Evolutionary conservation across 1,140 invertebrate species (phyloP).

Genomic region (Parasteatoda tepidariorum): DNA sequence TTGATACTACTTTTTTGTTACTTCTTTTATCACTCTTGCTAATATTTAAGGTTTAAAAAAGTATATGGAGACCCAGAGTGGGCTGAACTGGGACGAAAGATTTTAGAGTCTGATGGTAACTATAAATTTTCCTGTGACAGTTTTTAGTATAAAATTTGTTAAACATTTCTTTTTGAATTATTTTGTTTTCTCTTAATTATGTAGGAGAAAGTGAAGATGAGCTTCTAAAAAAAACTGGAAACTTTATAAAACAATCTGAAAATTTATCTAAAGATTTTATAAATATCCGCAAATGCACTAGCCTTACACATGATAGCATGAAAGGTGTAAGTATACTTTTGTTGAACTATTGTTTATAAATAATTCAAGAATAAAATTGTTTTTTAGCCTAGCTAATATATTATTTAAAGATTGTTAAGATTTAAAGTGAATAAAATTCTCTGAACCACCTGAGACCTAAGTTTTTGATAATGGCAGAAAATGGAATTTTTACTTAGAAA

Average conservation of each 20-base stretch:
- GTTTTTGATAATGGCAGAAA: too few relatives aligned
- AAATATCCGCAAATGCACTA: slow-evolving; percentile 11
- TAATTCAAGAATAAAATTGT: not conserved
- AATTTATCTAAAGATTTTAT: slow-evolving; percentile 35
- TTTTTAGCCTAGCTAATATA: not conserved
- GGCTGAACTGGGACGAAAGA: not conserved
- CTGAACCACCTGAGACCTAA: not conserved
- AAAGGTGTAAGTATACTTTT: slow-evolving; percentile 12
- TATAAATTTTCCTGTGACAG: too few relatives aligned
- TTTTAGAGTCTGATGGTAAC: not conserved
- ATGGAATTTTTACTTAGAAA: not conserved
- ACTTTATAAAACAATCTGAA: slow-evolving; percentile 20
- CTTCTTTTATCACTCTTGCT: too few relatives aligned
- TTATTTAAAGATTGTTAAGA: not conserved
- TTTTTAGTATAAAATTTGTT: too few relatives aligned
- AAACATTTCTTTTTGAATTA: too few relatives aligned
- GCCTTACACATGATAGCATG: slow-evolving; percentile 24
- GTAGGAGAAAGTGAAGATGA: slow-evolving; percentile 47
- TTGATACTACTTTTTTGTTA: too few relatives aligned
- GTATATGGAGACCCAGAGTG: not conserved
- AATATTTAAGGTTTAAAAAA: not conserved
- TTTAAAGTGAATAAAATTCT: not conserved
- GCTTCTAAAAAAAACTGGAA: slow-evolving; percentile 35
- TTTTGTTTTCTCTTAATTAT: too few relatives aligned
- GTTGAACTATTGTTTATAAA: not conserved